These are phyloP conservation scores for Petrolisthes manimaculis DNA, from an alignment of 2,888 invertebrate genomes.

Conservation along the genomic window DNA sequence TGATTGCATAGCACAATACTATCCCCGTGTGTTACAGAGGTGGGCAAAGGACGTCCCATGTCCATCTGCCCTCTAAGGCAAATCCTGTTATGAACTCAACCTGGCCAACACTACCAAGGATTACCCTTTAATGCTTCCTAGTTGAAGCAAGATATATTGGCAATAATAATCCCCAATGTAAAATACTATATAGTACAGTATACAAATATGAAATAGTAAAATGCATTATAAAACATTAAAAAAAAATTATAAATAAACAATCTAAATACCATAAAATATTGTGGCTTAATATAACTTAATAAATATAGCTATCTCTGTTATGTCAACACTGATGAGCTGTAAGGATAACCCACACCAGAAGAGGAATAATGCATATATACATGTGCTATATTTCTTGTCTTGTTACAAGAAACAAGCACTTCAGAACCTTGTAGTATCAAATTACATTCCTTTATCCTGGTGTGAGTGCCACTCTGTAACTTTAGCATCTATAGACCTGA, in stretches of 20 bases:
- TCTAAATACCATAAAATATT: slow-evolving; percentile 39
- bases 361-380: slow-evolving; percentile 15
- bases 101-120: slow-evolving; percentile 40
- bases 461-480: slow-evolving; percentile 48
- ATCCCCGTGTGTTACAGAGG: slow-evolving; percentile 37
- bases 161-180: slow-evolving; percentile 3
- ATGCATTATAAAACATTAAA: slow-evolving; percentile 36
- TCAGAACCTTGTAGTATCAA: slow-evolving; percentile 16
- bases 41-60: slow-evolving; percentile 24
- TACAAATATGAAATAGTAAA: slow-evolving; percentile 40
- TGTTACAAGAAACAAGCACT: neutral
- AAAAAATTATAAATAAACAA: slow-evolving; percentile 29
- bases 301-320: slow-evolving; percentile 48
- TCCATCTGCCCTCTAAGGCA: slow-evolving; percentile 35
- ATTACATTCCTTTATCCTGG: slow-evolving; percentile 40
- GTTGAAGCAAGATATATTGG: slow-evolving; percentile 3
- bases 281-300: slow-evolving; percentile 37
- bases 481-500: slow-evolving; percentile 51
- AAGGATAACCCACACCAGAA: slow-evolving; percentile 32
- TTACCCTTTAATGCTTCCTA: slow-evolving; percentile 30
- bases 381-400: slow-evolving; percentile 3
- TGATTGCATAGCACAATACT: slow-evolving; percentile 44
- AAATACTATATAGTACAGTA: slow-evolving; percentile 30
- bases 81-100: slow-evolving; percentile 37
- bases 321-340: slow-evolving; percentile 28